Evolutionary conservation across 2,888 invertebrate species (phyloP).

Genomic region (Pardosa pseudoannulata): DNA sequence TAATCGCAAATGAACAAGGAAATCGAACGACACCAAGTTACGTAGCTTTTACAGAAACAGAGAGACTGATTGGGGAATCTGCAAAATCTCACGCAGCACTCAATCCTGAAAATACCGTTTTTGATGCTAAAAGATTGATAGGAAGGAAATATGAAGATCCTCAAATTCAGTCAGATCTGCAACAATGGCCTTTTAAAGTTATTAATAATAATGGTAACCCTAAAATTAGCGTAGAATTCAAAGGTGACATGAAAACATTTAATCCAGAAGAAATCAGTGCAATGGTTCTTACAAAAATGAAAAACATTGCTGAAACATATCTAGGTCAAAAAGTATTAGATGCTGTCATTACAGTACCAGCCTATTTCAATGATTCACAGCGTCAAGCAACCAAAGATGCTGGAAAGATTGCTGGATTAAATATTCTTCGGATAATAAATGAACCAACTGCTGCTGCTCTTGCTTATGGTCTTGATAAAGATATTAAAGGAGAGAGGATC

Average conservation of each 20-base stretch:
- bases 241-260: conserved; percentile 83
- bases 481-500: conserved; percentile 76
- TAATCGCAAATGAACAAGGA: conserved; percentile 81
- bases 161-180: conserved; percentile 97
- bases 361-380: conserved; percentile 99
- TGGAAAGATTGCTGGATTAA: conserved; percentile 96
- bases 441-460: conserved; percentile 99
- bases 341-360: conserved; percentile 98
- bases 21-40: conserved; percentile 79
- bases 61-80: conserved; percentile 96
- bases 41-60: conserved; percentile 93
- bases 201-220: background rate
- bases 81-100: conserved; percentile 99
- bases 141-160: conserved; percentile 93
- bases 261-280: conserved; percentile 99
- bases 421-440: conserved; percentile 97
- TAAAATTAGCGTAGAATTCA: background rate
- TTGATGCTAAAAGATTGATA: too few relatives aligned
- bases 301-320: conserved; percentile 87
- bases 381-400: conserved; percentile 98
- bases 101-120: conserved; percentile 97
- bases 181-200: conserved; percentile 76
- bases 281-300: conserved; percentile 96
- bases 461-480: conserved; percentile 98
- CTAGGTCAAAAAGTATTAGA: conserved; percentile 80